Percentiles rank a stretch among this genome's conserved stretches.
Conservation (phyloP, 1,140 invertebrate genomes). For the Cherax quadricarinatus region DNA sequence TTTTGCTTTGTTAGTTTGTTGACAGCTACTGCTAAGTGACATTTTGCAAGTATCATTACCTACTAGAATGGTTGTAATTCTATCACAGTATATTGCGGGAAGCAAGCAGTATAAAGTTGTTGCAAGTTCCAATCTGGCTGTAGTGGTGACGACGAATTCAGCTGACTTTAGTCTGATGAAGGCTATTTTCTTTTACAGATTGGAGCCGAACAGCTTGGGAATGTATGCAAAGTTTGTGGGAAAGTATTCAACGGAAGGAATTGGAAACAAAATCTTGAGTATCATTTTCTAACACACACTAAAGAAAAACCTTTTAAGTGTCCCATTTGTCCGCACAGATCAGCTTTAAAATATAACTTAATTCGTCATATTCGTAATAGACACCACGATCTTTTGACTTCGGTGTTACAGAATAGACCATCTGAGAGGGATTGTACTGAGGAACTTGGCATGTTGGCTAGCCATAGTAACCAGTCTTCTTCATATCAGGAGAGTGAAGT, state of each 20-base stretch:
- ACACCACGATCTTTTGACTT: slow-evolving; percentile 50
- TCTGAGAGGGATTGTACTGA: slow-evolving; percentile 19
- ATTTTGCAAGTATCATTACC: no score
- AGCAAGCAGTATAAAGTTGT: background rate
- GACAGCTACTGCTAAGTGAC: no score
- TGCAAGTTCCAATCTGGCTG: slow-evolving; percentile 1
- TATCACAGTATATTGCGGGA: background rate
- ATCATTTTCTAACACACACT: slow-evolving; percentile 70
- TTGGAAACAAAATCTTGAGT: slow-evolving; percentile 71
- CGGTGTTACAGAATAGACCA: slow-evolving; percentile 2
- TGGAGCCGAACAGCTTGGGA: slow-evolving; percentile 68
- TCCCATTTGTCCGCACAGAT: slow-evolving; percentile 71
- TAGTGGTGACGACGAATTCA: background rate
- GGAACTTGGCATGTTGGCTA: background rate
- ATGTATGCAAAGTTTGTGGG: slow-evolving; percentile 70
- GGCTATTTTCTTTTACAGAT: slow-evolving; percentile 69
- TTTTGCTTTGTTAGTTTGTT: no score
- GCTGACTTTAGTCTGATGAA: slow-evolving; percentile 53
- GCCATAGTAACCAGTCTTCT: slow-evolving; percentile 1
- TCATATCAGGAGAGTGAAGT: slow-evolving; percentile 16
- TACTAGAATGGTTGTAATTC: background rate
- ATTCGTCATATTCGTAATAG: slow-evolving; percentile 69
- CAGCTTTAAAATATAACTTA: slow-evolving; percentile 69
- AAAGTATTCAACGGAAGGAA: slow-evolving; percentile 70
- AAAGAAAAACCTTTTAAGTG: slow-evolving; percentile 71